Conservation (phyloP, 23 tunicate species). For the Aplidium turbinatum region DNA sequence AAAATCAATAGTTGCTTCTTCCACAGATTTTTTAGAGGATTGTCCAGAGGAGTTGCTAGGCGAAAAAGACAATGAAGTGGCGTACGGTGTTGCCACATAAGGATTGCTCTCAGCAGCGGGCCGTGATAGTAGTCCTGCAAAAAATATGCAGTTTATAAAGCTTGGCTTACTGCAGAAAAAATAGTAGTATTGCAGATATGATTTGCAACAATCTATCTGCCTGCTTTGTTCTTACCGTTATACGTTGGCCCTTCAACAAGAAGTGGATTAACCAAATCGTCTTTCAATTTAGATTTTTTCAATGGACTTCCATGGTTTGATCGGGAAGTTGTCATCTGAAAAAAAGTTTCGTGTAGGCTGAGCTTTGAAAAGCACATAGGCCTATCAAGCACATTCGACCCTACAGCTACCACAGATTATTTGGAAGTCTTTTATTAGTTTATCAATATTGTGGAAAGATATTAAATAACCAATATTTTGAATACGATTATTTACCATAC, state of each 20-base stretch:
- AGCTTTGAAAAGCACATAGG: too few relatives aligned
- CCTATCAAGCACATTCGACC: too few relatives aligned
- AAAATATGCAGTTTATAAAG: too few relatives aligned
- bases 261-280: conserved; percentile 38
- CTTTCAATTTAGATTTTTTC: too few relatives aligned
- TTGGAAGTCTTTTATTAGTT: too few relatives aligned
- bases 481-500: too few relatives aligned
- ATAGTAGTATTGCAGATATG: background rate
- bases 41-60: background rate
- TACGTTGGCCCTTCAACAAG: background rate
- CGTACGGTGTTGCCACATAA: conserved; percentile 33
- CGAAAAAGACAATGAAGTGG: background rate
- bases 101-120: conserved; percentile 37
- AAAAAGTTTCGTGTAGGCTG: too few relatives aligned
- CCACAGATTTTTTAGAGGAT: conserved; percentile 32
- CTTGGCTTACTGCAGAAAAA: background rate
- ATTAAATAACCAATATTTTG: too few relatives aligned
- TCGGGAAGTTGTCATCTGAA: too few relatives aligned
- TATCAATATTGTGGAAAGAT: too few relatives aligned
- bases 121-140: conserved; percentile 15
- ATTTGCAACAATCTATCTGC: background rate
- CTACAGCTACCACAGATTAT: too few relatives aligned
- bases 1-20: conserved; percentile 44
- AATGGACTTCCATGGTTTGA: too few relatives aligned
- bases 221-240: background rate